Evolutionary conservation across 2,888 invertebrate genomes (phyloP), one percentile per base, ranked within the genome.

Genomic region (Spisula solida): DNA sequence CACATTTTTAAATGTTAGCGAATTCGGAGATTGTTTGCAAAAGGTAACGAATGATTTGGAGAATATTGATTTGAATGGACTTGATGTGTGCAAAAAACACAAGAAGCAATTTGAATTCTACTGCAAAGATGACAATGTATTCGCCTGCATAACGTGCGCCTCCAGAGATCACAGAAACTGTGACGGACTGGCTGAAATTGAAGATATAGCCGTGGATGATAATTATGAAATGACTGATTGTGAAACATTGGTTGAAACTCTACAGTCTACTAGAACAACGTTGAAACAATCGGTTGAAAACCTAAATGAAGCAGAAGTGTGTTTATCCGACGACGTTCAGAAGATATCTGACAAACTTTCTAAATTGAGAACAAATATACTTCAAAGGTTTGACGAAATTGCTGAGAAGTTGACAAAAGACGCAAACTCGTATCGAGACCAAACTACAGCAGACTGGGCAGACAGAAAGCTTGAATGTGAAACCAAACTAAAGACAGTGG

Each of bases 1-100:
- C 41, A 41, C 41, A 41, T 41, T 41, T 41, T 41, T 8, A 41
- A 41, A 41, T 41, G 41, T 41, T 41, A 41, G 41, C 8, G 8
- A 41, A 41, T 5, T 41, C 41, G 41, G 41, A 41, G 41, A 41
- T 41, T 31, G n/a, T 25, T 12, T 6, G n/a, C 20, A 25, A n/a
- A 55, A 25, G 12, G 6, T 0, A 29, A 16, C 12, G 0, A 1
- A 29, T 29, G 16, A 2, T 12, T 4, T 12, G 29, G 16, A 29
- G 14, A 31, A 51, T n/a, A 31, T n/a, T 29, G 29, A 55, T 55
- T 55, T 55, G 81, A 25, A 55, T 10, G 55, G 81, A 29, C 29
- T 81, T 18, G 55, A 55, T 81, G 29, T 41, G 41, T 41, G 41
- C 8, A 55, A 81, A 55, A 51, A 55, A 55, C 81, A 81, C 55